Conservation (phyloP, 2,888 invertebrate genomes). For the Kryphioiulus occultus region DNA sequence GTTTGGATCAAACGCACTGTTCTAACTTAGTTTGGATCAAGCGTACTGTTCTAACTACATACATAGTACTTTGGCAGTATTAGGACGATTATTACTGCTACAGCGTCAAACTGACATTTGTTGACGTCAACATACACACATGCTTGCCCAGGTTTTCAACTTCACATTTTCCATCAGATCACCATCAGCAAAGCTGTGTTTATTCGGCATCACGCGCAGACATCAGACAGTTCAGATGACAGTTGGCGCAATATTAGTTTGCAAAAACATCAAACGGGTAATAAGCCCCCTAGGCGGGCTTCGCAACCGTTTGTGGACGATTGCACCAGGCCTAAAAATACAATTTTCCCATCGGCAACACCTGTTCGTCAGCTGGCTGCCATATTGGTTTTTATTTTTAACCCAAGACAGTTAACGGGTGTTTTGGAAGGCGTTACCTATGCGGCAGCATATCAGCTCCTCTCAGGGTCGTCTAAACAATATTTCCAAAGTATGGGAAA, state of each 20-base stretch:
- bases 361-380: neutral
- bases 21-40: no score
- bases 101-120: no score
- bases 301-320: neutral
- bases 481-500: neutral
- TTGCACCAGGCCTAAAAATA: neutral
- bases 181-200: neutral
- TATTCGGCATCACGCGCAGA: neutral
- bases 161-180: no score
- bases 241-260: neutral
- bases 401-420: neutral
- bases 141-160: no score
- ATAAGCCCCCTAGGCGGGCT: neutral
- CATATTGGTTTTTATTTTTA: neutral
- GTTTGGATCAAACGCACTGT: no score
- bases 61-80: no score
- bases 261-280: neutral
- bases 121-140: no score
- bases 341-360: neutral
- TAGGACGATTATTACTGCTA: no score
- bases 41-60: no score
- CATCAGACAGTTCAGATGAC: neutral
- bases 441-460: neutral
- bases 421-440: neutral
- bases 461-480: constrained; percentile 5